These are phyloP conservation scores for Mythimna pallens DNA, from an alignment of 2,888 invertebrate genomes.

Conservation along the genomic window DNA sequence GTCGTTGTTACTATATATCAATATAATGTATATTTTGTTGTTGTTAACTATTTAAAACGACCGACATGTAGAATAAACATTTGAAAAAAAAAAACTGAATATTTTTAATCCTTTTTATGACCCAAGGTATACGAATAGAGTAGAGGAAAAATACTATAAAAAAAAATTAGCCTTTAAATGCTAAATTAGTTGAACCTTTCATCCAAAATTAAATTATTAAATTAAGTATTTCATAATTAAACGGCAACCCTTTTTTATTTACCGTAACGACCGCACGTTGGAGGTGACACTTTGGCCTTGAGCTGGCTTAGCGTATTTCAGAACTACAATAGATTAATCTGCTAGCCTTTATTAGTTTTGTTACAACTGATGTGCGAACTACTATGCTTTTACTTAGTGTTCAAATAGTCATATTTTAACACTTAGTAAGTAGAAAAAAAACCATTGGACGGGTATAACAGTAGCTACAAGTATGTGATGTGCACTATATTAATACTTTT, in stretches of 20 bases:
- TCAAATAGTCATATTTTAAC: neutral
- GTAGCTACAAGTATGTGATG: neutral
- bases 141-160: neutral
- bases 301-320: neutral
- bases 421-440: neutral
- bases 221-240: too few species aligned
- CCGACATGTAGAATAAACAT: conserved; percentile 87
- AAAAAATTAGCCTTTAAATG: too few species aligned
- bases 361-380: neutral
- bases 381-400: neutral
- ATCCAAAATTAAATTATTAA: too few species aligned
- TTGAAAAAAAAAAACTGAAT: conserved; percentile 71
- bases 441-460: neutral
- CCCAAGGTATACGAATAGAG: too few species aligned
- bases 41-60: conserved; percentile 89
- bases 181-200: too few species aligned
- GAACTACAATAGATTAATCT: neutral
- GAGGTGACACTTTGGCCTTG: neutral
- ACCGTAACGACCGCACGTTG: too few species aligned
- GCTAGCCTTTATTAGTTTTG: neutral
- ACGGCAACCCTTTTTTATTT: too few species aligned
- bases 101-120: conserved; percentile 37
- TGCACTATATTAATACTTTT: neutral
- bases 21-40: conserved; percentile 89
- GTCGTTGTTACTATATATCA: conserved; percentile 86